Conservation (phyloP, 2,888 invertebrate species). For the Scaptomyza parva region DNA sequence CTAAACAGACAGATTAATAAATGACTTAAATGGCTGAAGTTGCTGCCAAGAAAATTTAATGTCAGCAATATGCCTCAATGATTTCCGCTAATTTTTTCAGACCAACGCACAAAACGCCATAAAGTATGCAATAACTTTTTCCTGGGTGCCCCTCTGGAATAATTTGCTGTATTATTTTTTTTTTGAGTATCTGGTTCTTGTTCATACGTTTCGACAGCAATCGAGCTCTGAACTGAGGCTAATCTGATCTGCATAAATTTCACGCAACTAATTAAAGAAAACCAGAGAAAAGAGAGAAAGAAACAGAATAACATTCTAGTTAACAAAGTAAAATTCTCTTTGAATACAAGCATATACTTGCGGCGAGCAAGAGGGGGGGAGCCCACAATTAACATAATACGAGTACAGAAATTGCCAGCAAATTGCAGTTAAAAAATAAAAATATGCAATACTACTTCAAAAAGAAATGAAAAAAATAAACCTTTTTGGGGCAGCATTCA, state of each 20-base stretch:
- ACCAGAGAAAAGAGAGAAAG: constrained; percentile 28
- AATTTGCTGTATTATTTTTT: constrained; percentile 21
- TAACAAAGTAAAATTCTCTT: constrained; percentile 42
- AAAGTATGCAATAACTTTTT: constrained; percentile 36
- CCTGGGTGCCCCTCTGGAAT: constrained; percentile 3
- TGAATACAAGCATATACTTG: constrained; percentile 39
- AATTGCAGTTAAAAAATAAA: constrained; percentile 34
- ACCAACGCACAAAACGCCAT: constrained; percentile 1
- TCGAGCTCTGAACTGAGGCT: constrained; percentile 30
- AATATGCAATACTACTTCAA: constrained; percentile 39
- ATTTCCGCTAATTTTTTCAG: not conserved
- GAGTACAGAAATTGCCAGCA: constrained; percentile 13
- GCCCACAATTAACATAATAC: constrained; percentile 63
- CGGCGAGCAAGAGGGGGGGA: not conserved
- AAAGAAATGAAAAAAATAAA: constrained; percentile 1
- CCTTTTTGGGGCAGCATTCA: constrained; percentile 21
- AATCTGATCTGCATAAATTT: constrained; percentile 73
- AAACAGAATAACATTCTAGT: constrained; percentile 6
- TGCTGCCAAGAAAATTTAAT: not conserved
- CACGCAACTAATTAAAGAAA: constrained; percentile 69
- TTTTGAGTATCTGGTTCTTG: not conserved
- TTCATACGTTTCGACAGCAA: constrained; percentile 25
- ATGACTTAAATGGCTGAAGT: not conserved
- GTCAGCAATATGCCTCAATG: not conserved
- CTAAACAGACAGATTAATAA: not conserved